A percentile compares a stretch with the other conserved stretches of the same genome.
Conservation (phyloP, 1,140 invertebrate genomes). For the Trichonephila inaurata region DNA sequence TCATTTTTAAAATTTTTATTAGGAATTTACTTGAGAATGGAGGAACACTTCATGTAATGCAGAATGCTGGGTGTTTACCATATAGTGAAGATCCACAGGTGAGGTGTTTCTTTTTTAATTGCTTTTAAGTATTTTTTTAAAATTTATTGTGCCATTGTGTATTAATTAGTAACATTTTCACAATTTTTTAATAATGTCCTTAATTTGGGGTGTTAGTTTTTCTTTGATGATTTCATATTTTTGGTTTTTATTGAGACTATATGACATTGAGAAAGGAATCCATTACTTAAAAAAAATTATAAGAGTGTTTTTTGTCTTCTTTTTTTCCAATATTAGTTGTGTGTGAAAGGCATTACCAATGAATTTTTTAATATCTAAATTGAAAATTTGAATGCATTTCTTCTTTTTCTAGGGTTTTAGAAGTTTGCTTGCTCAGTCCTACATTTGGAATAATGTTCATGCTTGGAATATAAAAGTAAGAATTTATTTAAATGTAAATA, state of each 20-base stretch:
- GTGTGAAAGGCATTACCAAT: not conserved
- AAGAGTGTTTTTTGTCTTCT: too few species aligned
- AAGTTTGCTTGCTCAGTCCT: constrained; percentile 89
- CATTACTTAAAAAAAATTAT: too few species aligned
- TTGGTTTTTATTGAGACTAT: too few species aligned
- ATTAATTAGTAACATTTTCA: too few species aligned
- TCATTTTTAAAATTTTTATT: constrained; percentile 14
- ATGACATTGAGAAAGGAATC: too few species aligned
- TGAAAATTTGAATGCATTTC: not conserved
- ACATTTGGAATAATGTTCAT: constrained; percentile 89
- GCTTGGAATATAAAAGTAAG: constrained; percentile 84
- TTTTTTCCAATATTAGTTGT: not conserved
- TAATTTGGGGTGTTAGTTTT: not conserved
- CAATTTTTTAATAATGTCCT: too few species aligned
- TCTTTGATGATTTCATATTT: not conserved
- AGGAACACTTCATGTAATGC: constrained; percentile 91
- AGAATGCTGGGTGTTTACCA: constrained; percentile 92
- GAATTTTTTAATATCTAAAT: too few species aligned
- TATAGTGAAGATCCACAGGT: constrained; percentile 92
- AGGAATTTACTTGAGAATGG: constrained; percentile 86
- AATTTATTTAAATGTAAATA: not conserved
- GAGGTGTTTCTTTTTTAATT: not conserved
- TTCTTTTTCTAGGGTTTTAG: constrained; percentile 84
- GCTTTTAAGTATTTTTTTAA: too few species aligned
- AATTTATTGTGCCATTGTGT: too few species aligned